phyloP scores from a whole-genome alignment of 2,113 vertebrate genomes.

The Micronycteris hirsuta region DNA sequence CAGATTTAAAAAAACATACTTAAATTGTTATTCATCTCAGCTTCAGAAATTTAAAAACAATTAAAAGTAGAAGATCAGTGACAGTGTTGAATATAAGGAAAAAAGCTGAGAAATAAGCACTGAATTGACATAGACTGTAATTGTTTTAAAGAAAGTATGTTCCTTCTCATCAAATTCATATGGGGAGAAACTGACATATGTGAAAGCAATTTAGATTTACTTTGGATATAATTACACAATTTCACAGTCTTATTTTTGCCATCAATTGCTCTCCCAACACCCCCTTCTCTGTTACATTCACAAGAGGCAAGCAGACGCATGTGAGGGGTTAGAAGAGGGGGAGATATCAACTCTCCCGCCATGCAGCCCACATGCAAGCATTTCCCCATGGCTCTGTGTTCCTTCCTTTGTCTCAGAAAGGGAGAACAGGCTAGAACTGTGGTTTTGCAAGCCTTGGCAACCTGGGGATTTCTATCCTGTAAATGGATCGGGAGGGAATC shows the following conservation, averaged over 20 bases:
- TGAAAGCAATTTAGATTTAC: not conserved
- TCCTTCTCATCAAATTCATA: not conserved
- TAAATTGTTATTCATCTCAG: not conserved
- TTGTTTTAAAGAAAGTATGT: not conserved
- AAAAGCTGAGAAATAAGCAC: not conserved
- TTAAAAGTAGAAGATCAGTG: not conserved
- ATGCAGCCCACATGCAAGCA: not conserved
- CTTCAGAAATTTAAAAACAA: not conserved
- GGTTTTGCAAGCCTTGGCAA: slow-evolving; percentile 66
- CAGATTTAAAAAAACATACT: not conserved
- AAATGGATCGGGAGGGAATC: slow-evolving; percentile 55
- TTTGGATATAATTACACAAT: not conserved
- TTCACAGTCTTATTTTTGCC: not conserved
- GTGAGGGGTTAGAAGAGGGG: not conserved
- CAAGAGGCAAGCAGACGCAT: not conserved
- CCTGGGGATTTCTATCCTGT: slow-evolving; percentile 58
- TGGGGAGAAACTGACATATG: not conserved
- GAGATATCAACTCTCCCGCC: not conserved
- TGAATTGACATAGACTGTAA: not conserved
- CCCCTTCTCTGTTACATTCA: not conserved
- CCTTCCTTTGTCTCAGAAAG: slow-evolving; percentile 32
- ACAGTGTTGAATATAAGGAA: not conserved
- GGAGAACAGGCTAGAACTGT: slow-evolving; percentile 58
- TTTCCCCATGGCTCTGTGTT: not conserved
- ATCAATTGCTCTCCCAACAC: not conserved